phyloP scores from a whole-genome alignment of 2,113 vertebrate species.

The Pseudonaja textilis region DNA sequence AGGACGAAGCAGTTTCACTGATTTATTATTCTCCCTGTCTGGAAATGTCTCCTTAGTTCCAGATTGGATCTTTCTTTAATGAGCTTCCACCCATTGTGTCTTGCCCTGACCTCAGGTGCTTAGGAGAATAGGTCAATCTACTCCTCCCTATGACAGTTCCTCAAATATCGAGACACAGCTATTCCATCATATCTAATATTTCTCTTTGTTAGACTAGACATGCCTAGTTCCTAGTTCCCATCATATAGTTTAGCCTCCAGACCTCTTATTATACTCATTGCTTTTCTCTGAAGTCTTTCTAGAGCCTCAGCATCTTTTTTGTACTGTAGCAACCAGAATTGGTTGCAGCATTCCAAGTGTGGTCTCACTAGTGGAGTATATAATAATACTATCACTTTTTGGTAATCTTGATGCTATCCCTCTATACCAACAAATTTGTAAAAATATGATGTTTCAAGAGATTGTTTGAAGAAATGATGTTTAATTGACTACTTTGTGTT shows the following conservation, averaged over 20 bases:
- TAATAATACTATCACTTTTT: background rate
- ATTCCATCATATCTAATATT: background rate
- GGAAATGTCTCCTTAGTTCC: background rate
- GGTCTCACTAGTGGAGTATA: background rate
- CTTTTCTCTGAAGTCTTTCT: background rate
- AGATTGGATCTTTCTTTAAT: background rate
- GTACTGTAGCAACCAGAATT: background rate
- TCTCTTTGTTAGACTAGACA: background rate
- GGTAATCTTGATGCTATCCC: background rate
- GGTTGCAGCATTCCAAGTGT: background rate
- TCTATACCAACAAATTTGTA: slow-evolving; percentile 24
- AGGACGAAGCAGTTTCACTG: background rate
- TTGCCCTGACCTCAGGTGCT: background rate
- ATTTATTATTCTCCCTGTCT: background rate
- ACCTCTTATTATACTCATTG: background rate
- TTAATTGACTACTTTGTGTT: slow-evolving; percentile 35
- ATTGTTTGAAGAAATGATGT: background rate
- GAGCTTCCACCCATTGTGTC: background rate
- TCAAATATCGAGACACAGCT: background rate
- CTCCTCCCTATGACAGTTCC: background rate
- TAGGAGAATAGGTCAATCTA: background rate
- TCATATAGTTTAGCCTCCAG: background rate
- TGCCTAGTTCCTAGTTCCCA: background rate
- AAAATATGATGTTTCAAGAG: slow-evolving; percentile 36
- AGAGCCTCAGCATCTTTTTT: background rate